A percentile compares a stretch with the other conserved stretches of the same genome.
Evolutionary conservation across 1,140 invertebrate species (phyloP).

Genomic region (Liolophura sinensis): DNA sequence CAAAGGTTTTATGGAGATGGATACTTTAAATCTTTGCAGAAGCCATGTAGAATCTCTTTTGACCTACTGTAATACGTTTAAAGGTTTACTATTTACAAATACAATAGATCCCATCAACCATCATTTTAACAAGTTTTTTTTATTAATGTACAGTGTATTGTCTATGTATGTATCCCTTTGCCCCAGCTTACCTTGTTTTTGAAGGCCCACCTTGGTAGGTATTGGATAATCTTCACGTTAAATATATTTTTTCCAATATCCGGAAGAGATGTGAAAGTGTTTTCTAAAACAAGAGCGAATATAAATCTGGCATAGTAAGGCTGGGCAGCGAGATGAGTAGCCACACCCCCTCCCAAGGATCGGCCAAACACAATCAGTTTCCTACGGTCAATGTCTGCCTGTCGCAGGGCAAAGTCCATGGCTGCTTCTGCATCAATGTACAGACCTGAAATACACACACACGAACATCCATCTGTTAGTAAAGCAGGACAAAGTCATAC

Average conservation of each 20-base stretch:
- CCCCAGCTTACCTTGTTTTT: slow-evolving; percentile 49
- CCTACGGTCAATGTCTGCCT: slow-evolving; percentile 79
- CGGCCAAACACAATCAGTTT: slow-evolving; percentile 93
- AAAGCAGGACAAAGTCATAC: neutral
- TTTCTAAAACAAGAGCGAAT: slow-evolving; percentile 87
- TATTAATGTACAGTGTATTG: slow-evolving; percentile 2
- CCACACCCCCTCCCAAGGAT: slow-evolving; percentile 85
- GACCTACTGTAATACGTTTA: neutral
- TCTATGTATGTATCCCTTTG: neutral
- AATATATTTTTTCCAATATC: slow-evolving; percentile 71
- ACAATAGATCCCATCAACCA: neutral
- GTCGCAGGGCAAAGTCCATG: slow-evolving; percentile 78
- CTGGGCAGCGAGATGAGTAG: slow-evolving; percentile 79
- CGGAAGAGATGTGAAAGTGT: slow-evolving; percentile 93
- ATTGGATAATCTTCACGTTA: slow-evolving; percentile 30
- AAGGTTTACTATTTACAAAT: neutral
- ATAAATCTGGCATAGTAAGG: slow-evolving; percentile 67
- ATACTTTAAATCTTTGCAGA: neutral
- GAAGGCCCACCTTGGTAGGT: slow-evolving; percentile 40
- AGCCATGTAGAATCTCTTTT: too few species aligned
- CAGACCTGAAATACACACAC: slow-evolving; percentile 62
- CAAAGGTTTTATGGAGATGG: slow-evolving; percentile 1
- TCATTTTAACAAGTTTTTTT: neutral
- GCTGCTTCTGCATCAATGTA: slow-evolving; percentile 86
- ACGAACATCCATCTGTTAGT: neutral